A percentile compares a stretch with the other conserved stretches of the same genome.
Evolutionary conservation across 2,888 invertebrate species (phyloP).

Genomic region (Apoderus coryli): DNA sequence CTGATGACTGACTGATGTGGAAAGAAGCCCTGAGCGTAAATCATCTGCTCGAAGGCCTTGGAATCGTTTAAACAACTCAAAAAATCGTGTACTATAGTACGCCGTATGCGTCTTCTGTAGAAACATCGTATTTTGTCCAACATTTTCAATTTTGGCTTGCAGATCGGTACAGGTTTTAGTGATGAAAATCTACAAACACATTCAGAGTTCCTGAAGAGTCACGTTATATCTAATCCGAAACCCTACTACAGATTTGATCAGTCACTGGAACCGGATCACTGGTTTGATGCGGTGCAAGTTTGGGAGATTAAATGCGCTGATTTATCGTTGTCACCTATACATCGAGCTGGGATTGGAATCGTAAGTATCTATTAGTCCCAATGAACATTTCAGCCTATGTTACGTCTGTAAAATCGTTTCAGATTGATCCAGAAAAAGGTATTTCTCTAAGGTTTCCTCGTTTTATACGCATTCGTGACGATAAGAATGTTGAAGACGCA

Average conservation of each 20-base stretch:
- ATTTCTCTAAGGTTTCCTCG: slow-evolving; percentile 92
- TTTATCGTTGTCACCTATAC: slow-evolving; percentile 88
- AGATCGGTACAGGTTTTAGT: slow-evolving; percentile 88
- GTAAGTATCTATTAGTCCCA: slow-evolving; percentile 34
- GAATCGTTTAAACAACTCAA: too few species aligned
- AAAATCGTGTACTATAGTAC: too few species aligned
- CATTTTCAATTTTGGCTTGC: too few species aligned
- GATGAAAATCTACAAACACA: slow-evolving; percentile 77
- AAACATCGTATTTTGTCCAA: too few species aligned
- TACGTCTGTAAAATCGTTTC: slow-evolving; percentile 12
- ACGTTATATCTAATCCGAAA: slow-evolving; percentile 59
- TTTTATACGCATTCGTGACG: slow-evolving; percentile 78
- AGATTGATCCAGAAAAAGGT: slow-evolving; percentile 79
- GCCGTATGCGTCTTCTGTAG: too few species aligned
- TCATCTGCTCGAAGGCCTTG: too few species aligned
- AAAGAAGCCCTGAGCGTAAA: too few species aligned
- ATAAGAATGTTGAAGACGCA: slow-evolving; percentile 86
- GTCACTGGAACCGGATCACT: slow-evolving; percentile 66
- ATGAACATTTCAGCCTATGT: slow-evolving; percentile 1
- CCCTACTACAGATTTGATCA: slow-evolving; percentile 68
- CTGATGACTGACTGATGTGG: too few species aligned
- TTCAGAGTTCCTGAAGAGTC: slow-evolving; percentile 57
- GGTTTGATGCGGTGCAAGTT: slow-evolving; percentile 77
- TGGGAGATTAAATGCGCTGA: slow-evolving; percentile 73
- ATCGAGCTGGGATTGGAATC: slow-evolving; percentile 76